A percentile compares a stretch with the other conserved stretches of the same genome.
These are phyloP conservation scores for Ametastegia equiseti DNA, from an alignment of 2,888 invertebrate genomes.

Conservation along the genomic window DNA sequence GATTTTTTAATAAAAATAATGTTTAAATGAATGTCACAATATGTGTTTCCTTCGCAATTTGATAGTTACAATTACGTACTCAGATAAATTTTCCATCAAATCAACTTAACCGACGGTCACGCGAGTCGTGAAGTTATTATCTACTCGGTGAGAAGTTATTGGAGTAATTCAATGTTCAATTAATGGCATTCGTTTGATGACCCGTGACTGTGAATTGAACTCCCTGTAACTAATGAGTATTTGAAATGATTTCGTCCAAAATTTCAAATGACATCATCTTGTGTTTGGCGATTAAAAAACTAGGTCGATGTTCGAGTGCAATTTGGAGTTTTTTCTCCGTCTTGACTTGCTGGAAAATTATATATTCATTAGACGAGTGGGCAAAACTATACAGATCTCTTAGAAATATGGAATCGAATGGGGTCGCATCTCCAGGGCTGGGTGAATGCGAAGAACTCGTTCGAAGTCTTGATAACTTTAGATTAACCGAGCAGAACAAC, in stretches of 20 bases:
- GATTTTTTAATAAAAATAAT: background rate
- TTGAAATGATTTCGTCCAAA: no score
- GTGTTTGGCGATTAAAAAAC: background rate
- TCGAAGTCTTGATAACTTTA: slow-evolving; percentile 1
- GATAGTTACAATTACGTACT: background rate
- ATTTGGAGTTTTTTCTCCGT: background rate
- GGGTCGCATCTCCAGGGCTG: background rate
- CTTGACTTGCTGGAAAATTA: background rate
- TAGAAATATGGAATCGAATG: background rate
- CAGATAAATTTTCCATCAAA: no score
- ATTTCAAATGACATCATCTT: no score
- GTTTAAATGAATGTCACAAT: background rate
- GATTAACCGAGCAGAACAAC: background rate
- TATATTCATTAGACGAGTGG: background rate
- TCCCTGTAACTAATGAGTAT: no score
- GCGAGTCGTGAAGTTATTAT: no score
- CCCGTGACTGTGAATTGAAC: background rate
- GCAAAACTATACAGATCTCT: background rate
- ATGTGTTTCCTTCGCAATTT: background rate
- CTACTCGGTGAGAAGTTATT: no score
- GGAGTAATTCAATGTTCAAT: no score
- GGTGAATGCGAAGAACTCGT: background rate
- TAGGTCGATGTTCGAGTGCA: background rate
- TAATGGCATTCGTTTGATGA: background rate
- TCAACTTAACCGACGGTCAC: no score